phyloP scores from a whole-genome alignment of 2,797 vertebrate genomes.

The Philypnodon macrostomus region DNA sequence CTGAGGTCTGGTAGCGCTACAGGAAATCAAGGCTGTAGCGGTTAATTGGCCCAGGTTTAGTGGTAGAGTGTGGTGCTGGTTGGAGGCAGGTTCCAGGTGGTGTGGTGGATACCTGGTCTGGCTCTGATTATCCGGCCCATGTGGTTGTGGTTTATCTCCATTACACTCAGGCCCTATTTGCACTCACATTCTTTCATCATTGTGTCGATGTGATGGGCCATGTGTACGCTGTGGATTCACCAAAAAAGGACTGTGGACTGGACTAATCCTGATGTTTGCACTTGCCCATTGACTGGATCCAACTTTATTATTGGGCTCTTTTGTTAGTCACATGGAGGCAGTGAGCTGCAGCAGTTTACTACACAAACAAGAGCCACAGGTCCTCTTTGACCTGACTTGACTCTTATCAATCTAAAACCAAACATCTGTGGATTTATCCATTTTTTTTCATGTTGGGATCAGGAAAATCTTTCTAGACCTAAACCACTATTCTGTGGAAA shows the following conservation, averaged over 20 bases:
- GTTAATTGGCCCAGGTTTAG: conserved; percentile 21
- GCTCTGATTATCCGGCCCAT: conserved; percentile 15
- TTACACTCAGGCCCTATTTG: conserved; percentile 8
- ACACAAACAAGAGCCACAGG: too few species aligned
- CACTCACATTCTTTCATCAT: conserved; percentile 14
- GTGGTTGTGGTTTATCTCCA: conserved; percentile 9
- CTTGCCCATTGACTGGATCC: neutral
- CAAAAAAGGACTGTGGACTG: neutral
- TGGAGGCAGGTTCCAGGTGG: neutral
- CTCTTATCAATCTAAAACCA: too few species aligned
- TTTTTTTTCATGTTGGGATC: too few species aligned
- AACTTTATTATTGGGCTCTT: neutral
- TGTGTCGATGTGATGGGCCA: conserved; percentile 10
- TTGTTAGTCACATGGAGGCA: too few species aligned
- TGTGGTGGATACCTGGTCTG: conserved; percentile 21
- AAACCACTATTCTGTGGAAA: too few species aligned
- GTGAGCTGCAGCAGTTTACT: too few species aligned
- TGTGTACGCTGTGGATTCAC: conserved; percentile 9
- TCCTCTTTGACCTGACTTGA: too few species aligned
- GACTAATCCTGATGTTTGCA: neutral
- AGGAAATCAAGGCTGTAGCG: conserved; percentile 34
- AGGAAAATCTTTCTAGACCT: too few species aligned
- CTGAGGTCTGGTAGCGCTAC: conserved; percentile 20
- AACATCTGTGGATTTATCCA: too few species aligned
- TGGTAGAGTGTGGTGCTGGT: conserved; percentile 25